These are phyloP conservation scores for Solenodon paradoxus DNA, from an alignment of 2,113 vertebrate species.

Conservation along the genomic window DNA sequence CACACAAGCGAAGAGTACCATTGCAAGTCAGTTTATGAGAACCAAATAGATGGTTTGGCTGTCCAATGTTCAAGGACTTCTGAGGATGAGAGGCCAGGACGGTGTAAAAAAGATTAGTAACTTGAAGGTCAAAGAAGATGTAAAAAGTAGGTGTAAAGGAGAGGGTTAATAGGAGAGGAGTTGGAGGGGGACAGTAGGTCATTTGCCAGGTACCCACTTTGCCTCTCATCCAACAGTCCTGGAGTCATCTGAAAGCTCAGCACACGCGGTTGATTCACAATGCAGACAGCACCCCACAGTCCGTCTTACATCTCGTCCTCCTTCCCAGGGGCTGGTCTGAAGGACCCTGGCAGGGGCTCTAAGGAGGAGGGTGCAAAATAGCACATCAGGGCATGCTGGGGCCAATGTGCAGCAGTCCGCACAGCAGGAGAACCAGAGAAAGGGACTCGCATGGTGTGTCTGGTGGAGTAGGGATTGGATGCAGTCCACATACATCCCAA, in stretches of 20 bases:
- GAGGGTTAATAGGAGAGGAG: not conserved
- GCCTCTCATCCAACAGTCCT: not conserved
- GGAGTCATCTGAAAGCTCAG: accelerated
- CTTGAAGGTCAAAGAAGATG: not conserved
- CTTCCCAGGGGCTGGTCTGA: not conserved
- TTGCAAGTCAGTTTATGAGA: not conserved
- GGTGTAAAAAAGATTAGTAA: not conserved
- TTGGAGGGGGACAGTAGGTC: too few species aligned
- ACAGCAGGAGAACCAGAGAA: too few species aligned
- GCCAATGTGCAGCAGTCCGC: accelerated
- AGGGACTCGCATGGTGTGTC: too few species aligned
- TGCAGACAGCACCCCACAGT: too few species aligned
- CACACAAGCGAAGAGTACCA: not conserved
- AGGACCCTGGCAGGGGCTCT: not conserved
- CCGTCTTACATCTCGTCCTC: not conserved
- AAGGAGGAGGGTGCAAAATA: too few species aligned
- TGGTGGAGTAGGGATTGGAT: too few species aligned
- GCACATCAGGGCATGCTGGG: accelerated
- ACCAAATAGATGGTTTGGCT: not conserved
- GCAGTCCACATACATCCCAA: too few species aligned
- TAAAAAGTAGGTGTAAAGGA: not conserved
- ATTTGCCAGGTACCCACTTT: not conserved
- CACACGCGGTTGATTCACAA: not conserved
- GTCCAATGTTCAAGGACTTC: not conserved
- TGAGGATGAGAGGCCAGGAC: not conserved